These are phyloP conservation scores for Phaenicophaeus curvirostris DNA, from an alignment of 2,797 vertebrate genomes.

Conservation along the genomic window DNA sequence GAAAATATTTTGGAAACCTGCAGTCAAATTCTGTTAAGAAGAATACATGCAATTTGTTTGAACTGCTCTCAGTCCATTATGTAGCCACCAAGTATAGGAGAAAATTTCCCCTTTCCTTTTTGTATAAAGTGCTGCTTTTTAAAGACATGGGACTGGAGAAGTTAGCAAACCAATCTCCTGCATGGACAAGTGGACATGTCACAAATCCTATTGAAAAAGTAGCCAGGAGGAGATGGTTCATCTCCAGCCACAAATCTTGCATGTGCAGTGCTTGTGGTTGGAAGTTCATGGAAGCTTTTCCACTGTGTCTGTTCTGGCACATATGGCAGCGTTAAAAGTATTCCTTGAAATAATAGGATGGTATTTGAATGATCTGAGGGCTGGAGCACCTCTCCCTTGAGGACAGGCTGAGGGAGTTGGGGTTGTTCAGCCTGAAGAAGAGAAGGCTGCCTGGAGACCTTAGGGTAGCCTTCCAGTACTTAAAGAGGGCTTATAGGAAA, in stretches of 20 bases:
- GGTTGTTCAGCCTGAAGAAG: too few species aligned
- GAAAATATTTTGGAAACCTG: background rate
- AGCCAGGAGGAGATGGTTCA: background rate
- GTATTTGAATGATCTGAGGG: background rate
- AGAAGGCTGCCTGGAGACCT: too few species aligned
- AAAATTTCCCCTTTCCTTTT: background rate
- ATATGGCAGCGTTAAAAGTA: background rate
- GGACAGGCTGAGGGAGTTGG: too few species aligned
- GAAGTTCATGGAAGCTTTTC: background rate
- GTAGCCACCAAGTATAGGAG: background rate
- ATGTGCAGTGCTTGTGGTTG: accelerated
- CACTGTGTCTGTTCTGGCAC: background rate
- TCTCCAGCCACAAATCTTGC: background rate
- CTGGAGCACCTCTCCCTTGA: too few species aligned
- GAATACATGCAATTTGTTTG: background rate
- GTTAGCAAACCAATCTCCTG: background rate
- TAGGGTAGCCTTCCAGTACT: too few species aligned
- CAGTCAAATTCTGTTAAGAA: background rate
- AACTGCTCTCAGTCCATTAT: background rate
- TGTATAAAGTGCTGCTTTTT: background rate
- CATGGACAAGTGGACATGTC: background rate
- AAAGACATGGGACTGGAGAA: background rate
- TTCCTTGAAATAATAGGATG: background rate
- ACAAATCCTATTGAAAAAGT: background rate
- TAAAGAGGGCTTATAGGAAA: too few species aligned